Evolutionary conservation across 2,797 vertebrate genomes (phyloP).

Genomic region (Premnoplex brunnescens): DNA sequence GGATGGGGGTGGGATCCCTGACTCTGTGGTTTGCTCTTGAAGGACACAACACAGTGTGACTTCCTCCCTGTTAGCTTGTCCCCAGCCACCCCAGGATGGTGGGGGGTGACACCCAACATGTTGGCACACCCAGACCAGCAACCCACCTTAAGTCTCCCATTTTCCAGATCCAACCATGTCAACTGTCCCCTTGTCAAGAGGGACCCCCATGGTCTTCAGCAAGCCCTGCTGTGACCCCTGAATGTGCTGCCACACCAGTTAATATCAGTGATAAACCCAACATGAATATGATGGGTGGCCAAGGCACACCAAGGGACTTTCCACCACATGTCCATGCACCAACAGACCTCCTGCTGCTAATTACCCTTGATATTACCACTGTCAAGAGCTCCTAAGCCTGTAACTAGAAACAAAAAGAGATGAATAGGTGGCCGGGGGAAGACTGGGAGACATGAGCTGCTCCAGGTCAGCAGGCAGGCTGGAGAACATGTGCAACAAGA

Average conservation of each 20-base stretch:
- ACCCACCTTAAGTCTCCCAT: no score
- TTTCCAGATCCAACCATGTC: neutral
- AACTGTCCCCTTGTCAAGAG: neutral
- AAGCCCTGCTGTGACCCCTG: neutral
- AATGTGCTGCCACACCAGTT: neutral
- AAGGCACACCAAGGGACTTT: fast-evolving
- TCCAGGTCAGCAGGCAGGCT: neutral
- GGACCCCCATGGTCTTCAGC: neutral
- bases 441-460: neutral
- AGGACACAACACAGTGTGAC: neutral
- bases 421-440: neutral
- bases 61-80: neutral
- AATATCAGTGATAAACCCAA: fast-evolving
- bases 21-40: neutral
- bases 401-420: neutral
- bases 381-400: neutral
- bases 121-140: neutral
- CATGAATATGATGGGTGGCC: neutral
- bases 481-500: neutral
- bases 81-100: neutral
- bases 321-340: fast-evolving
- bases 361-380: neutral
- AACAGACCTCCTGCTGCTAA: neutral
- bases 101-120: fast-evolving
- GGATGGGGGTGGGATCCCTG: neutral